Conservation (phyloP, 2,888 invertebrate genomes). For the Trileptium ribeirensis region DNA sequence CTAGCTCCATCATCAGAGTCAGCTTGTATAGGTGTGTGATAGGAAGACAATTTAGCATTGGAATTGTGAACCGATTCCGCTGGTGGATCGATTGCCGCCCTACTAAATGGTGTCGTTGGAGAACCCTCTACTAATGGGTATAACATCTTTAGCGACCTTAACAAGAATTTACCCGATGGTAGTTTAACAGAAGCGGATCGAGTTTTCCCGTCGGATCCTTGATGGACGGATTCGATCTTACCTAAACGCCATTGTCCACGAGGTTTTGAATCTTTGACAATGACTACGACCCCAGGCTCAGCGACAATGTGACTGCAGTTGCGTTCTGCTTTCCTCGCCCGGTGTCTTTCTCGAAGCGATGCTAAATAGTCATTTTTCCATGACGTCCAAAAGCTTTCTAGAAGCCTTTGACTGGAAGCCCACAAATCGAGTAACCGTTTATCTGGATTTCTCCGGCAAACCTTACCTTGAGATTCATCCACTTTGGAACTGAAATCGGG, state of each 20-base stretch:
- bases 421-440: no score
- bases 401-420: not conserved
- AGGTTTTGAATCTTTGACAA: not conserved
- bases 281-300: not conserved
- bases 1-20: no score
- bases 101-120: no score
- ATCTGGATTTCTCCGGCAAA: no score
- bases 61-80: no score
- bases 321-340: not conserved
- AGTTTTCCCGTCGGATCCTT: not conserved
- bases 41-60: slow-evolving; percentile 41
- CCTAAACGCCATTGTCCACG: not conserved
- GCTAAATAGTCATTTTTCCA: not conserved
- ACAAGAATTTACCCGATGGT: not conserved
- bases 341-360: not conserved
- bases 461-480: no score
- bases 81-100: no score
- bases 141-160: not conserved
- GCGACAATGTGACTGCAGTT: not conserved
- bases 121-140: not conserved
- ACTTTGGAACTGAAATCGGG: not conserved
- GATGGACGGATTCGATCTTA: not conserved
- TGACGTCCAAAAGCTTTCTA: not conserved
- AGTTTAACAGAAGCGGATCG: not conserved
- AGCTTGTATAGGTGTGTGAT: no score